phyloP scores from a whole-genome alignment of 2,888 invertebrate genomes.

The Octodonta nipae region DNA sequence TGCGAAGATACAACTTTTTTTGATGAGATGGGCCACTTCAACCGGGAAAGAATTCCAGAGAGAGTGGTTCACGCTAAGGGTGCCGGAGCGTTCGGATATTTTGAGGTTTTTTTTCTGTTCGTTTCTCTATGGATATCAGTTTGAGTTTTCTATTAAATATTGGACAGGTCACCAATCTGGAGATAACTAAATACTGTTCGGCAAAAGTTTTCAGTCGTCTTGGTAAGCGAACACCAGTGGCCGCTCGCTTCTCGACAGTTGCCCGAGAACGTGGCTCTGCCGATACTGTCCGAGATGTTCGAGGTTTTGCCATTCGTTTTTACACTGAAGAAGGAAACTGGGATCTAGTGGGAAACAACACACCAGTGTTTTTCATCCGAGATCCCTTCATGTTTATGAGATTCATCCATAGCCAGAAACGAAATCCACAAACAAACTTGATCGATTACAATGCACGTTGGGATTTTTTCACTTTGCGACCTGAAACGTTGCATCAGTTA shows the following conservation, averaged over 20 bases:
- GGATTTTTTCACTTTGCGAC: slow-evolving; percentile 83
- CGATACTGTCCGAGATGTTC: slow-evolving; percentile 79
- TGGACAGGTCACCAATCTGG: too few relatives aligned
- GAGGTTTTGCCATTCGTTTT: slow-evolving; percentile 88
- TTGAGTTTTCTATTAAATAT: too few relatives aligned
- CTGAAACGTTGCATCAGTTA: slow-evolving; percentile 75
- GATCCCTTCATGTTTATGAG: slow-evolving; percentile 85
- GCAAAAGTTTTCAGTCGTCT: slow-evolving; percentile 64
- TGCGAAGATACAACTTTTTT: slow-evolving; percentile 71
- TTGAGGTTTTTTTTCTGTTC: too few relatives aligned
- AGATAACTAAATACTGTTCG: slow-evolving; percentile 53
- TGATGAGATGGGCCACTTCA: slow-evolving; percentile 73
- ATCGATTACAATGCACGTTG: slow-evolving; percentile 92
- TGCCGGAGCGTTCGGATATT: slow-evolving; percentile 74
- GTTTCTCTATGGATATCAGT: too few relatives aligned
- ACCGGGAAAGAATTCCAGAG: slow-evolving; percentile 87
- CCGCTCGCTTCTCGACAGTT: slow-evolving; percentile 71
- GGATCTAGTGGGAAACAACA: slow-evolving; percentile 90
- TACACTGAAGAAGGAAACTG: slow-evolving; percentile 87
- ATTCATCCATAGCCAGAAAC: slow-evolving; percentile 92
- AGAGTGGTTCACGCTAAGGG: slow-evolving; percentile 95
- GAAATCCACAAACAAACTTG: slow-evolving; percentile 82
- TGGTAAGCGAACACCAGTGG: slow-evolving; percentile 69
- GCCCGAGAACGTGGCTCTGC: slow-evolving; percentile 80
- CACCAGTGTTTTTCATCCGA: slow-evolving; percentile 84